phyloP scores from a whole-genome alignment of 2,888 invertebrate genomes.

The Metopia argyrocephala region DNA sequence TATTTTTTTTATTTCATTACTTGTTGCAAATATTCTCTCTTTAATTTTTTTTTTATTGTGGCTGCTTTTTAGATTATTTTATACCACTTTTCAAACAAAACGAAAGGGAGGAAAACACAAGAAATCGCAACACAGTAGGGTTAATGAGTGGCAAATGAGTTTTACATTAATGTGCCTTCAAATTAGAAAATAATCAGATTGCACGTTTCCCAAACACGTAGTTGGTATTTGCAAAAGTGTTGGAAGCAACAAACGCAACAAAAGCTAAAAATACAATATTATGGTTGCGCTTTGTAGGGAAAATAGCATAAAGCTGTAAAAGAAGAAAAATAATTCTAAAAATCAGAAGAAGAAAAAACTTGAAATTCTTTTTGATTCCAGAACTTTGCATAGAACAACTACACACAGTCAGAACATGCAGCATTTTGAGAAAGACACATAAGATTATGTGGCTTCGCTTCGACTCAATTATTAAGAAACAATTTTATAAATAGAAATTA shows the following conservation, averaged over 20 bases:
- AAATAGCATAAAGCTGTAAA: too few relatives aligned
- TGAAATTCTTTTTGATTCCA: too few relatives aligned
- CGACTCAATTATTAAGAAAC: too few relatives aligned
- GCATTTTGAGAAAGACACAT: too few relatives aligned
- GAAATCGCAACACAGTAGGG: constrained; percentile 48
- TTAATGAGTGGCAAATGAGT: constrained; percentile 64
- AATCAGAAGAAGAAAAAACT: too few relatives aligned
- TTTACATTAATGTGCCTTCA: constrained; percentile 60
- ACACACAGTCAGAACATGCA: too few relatives aligned
- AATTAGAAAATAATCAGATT: constrained; percentile 50
- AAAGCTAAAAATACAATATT: too few relatives aligned
- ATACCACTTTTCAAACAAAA: neutral
- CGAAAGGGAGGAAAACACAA: neutral
- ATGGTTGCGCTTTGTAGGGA: too few relatives aligned
- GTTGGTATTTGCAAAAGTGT: neutral
- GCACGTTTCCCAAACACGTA: constrained; percentile 42
- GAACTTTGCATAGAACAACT: too few relatives aligned
- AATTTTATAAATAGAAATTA: too few relatives aligned
- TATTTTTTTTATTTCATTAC: neutral
- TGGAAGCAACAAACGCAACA: neutral
- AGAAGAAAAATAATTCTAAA: too few relatives aligned
- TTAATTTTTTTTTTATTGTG: neutral
- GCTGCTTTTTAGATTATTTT: neutral
- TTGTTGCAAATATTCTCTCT: constrained; percentile 13
- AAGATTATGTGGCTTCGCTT: too few relatives aligned